phyloP scores from a whole-genome alignment of 1,140 invertebrate genomes.

The Wasmannia auropunctata region DNA sequence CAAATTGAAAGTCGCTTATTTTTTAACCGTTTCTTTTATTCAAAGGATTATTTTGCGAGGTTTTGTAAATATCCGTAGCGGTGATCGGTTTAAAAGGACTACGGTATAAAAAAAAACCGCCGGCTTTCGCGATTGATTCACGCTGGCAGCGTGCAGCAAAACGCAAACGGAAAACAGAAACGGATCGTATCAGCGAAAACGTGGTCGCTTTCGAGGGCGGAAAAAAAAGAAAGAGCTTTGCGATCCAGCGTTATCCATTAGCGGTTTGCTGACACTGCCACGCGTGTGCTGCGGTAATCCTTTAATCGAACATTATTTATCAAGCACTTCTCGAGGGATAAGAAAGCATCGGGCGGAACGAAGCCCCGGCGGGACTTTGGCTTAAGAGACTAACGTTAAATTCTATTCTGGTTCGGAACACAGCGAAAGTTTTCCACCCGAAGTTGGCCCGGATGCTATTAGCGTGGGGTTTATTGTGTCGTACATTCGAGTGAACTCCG shows the following conservation, averaged over 20 bases:
- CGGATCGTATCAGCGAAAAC: slow-evolving; percentile 14
- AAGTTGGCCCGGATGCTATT: slow-evolving; percentile 23
- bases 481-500: slow-evolving; percentile 1
- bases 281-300: slow-evolving; percentile 23
- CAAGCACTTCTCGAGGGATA: slow-evolving; percentile 34
- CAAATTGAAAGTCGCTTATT: background rate
- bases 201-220: background rate
- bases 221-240: background rate
- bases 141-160: background rate
- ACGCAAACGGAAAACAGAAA: slow-evolving; percentile 17
- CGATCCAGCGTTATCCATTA: slow-evolving; percentile 36
- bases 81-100: slow-evolving; percentile 1
- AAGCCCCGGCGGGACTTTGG: slow-evolving; percentile 19
- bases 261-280: slow-evolving; percentile 28
- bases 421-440: slow-evolving; percentile 12
- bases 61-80: background rate
- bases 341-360: slow-evolving; percentile 33
- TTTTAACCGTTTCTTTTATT: background rate
- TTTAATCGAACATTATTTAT: slow-evolving; percentile 59
- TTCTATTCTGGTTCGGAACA: slow-evolving; percentile 21
- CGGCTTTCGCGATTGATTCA: slow-evolving; percentile 12
- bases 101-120: background rate
- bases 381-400: slow-evolving; percentile 45
- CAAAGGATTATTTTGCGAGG: background rate
- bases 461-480: slow-evolving; percentile 22